Evolutionary conservation across 2,113 vertebrate species (phyloP).

Genomic region (Motacilla tschutschensis): DNA sequence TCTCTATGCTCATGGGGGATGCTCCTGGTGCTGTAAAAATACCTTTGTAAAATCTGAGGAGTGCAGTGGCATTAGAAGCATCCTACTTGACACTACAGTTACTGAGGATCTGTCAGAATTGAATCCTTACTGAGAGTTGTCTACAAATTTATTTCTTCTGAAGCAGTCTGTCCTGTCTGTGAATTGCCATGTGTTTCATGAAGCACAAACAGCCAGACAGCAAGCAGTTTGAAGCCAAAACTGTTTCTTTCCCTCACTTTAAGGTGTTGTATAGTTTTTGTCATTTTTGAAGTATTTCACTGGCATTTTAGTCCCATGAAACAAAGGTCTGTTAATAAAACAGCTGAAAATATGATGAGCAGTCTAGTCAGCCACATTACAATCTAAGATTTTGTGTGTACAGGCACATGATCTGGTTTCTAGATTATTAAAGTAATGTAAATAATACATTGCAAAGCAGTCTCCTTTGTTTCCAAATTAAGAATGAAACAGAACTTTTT

Average conservation of each 20-base stretch:
- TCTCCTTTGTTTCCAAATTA: not conserved
- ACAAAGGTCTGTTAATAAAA: not conserved
- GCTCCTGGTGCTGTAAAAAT: not conserved
- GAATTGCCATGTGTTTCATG: not conserved
- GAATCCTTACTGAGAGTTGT: not conserved
- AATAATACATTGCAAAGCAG: not conserved
- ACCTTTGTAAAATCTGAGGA: not conserved
- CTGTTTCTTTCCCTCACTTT: not conserved
- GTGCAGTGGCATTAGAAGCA: not conserved
- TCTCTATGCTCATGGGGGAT: not conserved
- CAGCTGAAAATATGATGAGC: not conserved
- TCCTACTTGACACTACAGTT: not conserved
- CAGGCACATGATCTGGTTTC: not conserved
- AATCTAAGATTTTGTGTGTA: not conserved
- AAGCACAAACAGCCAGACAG: not conserved
- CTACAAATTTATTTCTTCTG: not conserved
- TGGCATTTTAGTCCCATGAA: not conserved
- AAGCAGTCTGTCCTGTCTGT: not conserved
- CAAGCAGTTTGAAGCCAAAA: not conserved
- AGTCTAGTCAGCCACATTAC: not conserved
- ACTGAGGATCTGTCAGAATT: not conserved
- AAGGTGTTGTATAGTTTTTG: not conserved
- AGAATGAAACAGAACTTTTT: not conserved
- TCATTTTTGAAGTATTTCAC: not conserved
- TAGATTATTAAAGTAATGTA: not conserved